Base-by-base conservation (phyloP, 2,797 vertebrate species). In the Phylloscopus collybita region DNA sequence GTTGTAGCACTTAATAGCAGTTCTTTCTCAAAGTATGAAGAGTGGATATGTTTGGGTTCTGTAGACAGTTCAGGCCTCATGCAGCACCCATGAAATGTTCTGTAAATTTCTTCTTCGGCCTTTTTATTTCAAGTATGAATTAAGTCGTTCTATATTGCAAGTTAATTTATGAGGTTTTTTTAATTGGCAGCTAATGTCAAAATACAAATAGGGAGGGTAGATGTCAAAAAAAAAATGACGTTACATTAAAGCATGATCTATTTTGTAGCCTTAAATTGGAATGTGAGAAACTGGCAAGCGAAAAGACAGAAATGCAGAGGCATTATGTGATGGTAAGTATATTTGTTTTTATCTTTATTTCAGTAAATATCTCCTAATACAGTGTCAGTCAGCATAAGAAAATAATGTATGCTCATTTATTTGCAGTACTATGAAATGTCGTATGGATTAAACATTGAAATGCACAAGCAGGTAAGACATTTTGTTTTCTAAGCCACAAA, bases 301-400 rank as follows among this genome's bases (percentile, higher is more conserved):
- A 99, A 98, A 99, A 99, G 97, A 99, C 99, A 12, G 99, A 99
- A 98, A 99, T 99, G 99, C 99, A 99, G 97, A 98, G 99, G 93
- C 99, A 99, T 97, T 99, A 99, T 95, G 99, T 99, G 95, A 99
- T 99, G 99, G 99, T 99, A 98, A 98, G 98, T 98, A 25, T 94
- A 82, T 66, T 73, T 74, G 47, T 4, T 74, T 93, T 86, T 80
- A 34, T 60, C 20, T 72, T 51, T 94, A 38, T 81, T 95, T 90
- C 50, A 72, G n/a, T 54, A 27, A 83, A 23, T 92, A 45, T 32
- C 8, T 86, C 25, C 36, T 73, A 73, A 23, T 38, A 21, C 5
- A 38, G 6, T 22, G 17, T 57, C 36, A 47, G 3, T 45, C 49
- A 59, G 10, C 15, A 15, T 88, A 72, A 80, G 34, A 90, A 88